Conservation (phyloP, 2,113 vertebrate species). For the Poeciliopsis prolifica region DNA sequence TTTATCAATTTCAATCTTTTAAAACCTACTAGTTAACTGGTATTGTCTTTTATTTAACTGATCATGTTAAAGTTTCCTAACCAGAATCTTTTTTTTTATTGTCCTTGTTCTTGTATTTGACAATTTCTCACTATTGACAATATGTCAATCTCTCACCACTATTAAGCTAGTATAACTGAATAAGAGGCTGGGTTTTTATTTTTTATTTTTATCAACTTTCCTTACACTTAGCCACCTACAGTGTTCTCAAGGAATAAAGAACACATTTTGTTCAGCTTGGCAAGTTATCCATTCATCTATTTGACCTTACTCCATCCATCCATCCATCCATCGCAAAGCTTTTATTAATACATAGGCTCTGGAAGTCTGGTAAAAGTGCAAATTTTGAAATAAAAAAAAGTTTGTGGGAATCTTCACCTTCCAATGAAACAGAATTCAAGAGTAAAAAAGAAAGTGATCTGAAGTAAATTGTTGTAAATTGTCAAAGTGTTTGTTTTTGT, state of each 20-base stretch:
- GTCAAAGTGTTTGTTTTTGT: conserved; percentile 3
- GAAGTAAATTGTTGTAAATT: too few species aligned
- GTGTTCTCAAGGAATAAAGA: too few species aligned
- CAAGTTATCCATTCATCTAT: background rate
- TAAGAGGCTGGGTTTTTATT: background rate
- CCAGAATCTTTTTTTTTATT: background rate
- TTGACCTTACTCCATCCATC: too few species aligned
- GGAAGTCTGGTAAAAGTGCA: background rate
- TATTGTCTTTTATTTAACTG: background rate
- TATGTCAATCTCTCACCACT: background rate
- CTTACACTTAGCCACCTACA: too few species aligned
- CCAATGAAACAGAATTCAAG: too few species aligned
- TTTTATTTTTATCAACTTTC: background rate
- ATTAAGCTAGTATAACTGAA: background rate
- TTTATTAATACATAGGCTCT: background rate
- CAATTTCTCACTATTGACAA: background rate
- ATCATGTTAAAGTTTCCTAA: background rate
- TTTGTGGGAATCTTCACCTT: background rate
- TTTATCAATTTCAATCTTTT: background rate
- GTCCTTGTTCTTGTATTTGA: background rate
- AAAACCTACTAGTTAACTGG: background rate
- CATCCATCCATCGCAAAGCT: too few species aligned
- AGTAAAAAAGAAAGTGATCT: too few species aligned
- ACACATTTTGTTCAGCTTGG: too few species aligned
- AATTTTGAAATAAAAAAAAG: background rate